Evolutionary conservation across 2,888 invertebrate species (phyloP), one percentile per base, ranked within the genome.

Genomic region (Tridacna crocea): DNA sequence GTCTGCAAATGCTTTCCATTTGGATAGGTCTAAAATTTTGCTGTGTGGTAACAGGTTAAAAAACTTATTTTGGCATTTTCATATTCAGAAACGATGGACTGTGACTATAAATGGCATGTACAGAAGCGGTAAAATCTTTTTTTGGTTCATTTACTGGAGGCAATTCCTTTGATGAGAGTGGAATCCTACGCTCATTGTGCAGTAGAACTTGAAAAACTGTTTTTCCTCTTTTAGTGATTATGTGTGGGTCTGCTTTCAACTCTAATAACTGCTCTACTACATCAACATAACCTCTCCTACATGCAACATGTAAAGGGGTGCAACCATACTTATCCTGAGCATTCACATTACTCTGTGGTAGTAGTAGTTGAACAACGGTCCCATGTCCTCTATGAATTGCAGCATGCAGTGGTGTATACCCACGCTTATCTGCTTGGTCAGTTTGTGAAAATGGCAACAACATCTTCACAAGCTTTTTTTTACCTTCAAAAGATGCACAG

Each of bases 221-320:
- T 47, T 80, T 72, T 0, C 83, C 78, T 19, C 78, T 15, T 60
- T 83, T 83, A 22, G 80, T 83, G 1, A 72, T 48, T 47, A 83
- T 83, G 66, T 68, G 58, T 12, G 63, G 73, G n/a, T 83, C 80
- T 26, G 80, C 80, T 0, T 47, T 55, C 15, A 66, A 26, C 17
- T 60, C n/a, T 15, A 36, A 58, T 12, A 80, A 15, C 15, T 73
- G 48, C 11, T 17, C 3, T 15, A 63, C 47, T 8, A 68, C 22
- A 26, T 51, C 36, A 58, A 51, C 27, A 26, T 55, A 47, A 19
- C 74, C 81, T 17, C 63, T 77, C 47, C 68, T 60, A 46, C 79
- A 81, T 11, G 84, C 77, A 19, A 72, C 27, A 46, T 84, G 79
- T n/a, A 84, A 36, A 3, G 84, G 74, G 13, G 84, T 84, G 61